phyloP scores from a whole-genome alignment of 2,797 vertebrate species.

The Strix occidentalis region DNA sequence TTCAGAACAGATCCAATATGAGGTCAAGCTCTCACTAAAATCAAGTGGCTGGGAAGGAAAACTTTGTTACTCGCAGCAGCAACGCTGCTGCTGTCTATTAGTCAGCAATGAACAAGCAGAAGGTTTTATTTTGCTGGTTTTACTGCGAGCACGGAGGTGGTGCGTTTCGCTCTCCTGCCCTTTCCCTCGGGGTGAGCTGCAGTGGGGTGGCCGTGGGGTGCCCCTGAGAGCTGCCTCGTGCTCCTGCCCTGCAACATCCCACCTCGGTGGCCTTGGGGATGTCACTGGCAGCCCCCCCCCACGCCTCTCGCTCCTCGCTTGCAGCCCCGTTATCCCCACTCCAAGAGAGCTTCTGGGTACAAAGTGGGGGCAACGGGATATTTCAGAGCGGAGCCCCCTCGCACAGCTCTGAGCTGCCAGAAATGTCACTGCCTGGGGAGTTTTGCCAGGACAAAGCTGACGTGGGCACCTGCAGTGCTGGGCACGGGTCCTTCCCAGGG shows the following conservation, averaged over 20 bases:
- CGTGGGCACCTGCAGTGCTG: neutral
- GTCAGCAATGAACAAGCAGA: neutral
- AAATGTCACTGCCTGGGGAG: neutral
- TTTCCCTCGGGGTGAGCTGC: neutral
- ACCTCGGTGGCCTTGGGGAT: neutral
- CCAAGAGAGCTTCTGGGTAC: neutral
- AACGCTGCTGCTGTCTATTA: neutral
- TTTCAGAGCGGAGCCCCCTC: neutral
- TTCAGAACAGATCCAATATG: neutral
- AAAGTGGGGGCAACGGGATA: accelerated
- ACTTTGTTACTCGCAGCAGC: neutral
- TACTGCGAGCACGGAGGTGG: accelerated
- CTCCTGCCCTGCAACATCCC: neutral
- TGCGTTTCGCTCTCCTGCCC: neutral
- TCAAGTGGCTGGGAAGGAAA: slow-evolving; percentile 31
- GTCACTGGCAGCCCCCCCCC: accelerated
- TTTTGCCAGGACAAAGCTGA: neutral
- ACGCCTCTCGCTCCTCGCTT: accelerated
- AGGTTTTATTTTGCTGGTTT: neutral
- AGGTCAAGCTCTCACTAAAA: slow-evolving; percentile 44
- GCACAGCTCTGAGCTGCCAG: neutral
- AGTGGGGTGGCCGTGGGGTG: neutral
- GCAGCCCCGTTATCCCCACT: neutral
- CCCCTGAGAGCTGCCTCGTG: accelerated
- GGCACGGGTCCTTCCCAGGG: neutral